Conservation (phyloP, 2,113 vertebrate genomes). For the Laterallus jamaicensis region DNA sequence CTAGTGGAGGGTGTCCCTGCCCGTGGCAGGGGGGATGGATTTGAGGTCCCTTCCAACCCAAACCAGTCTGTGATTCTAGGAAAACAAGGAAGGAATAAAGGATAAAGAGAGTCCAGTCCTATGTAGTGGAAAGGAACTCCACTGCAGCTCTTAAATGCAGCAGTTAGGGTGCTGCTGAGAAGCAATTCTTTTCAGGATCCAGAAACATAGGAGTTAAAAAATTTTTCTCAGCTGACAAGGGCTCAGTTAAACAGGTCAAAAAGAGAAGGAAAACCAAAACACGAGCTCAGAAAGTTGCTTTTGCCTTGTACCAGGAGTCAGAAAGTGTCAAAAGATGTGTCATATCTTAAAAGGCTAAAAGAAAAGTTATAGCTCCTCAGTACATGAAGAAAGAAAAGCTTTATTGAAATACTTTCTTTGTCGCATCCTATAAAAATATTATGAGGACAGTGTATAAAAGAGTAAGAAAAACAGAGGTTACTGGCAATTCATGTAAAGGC, state of each 20-base stretch:
- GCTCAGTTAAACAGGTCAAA: slow-evolving; percentile 58
- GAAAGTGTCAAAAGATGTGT: slow-evolving; percentile 55
- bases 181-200: slow-evolving; percentile 9
- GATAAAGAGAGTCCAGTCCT: background rate
- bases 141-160: background rate
- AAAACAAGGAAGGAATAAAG: background rate
- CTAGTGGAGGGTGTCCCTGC: no score
- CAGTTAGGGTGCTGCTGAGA: background rate
- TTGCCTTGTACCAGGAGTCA: slow-evolving; percentile 49
- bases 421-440: slow-evolving; percentile 59
- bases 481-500: slow-evolving; percentile 35
- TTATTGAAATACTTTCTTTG: slow-evolving; percentile 57
- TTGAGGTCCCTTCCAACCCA: no score
- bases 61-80: no score
- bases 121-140: background rate
- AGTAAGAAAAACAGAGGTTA: slow-evolving; percentile 47
- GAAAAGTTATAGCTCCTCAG: slow-evolving; percentile 61
- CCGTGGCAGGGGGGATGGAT: no score
- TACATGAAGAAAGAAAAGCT: slow-evolving; percentile 41
- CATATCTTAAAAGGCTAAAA: slow-evolving; percentile 57
- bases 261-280: slow-evolving; percentile 51
- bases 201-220: slow-evolving; percentile 47
- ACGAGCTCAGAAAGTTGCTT: slow-evolving; percentile 32
- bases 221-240: slow-evolving; percentile 28
- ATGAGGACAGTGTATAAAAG: slow-evolving; percentile 46